phyloP scores from a whole-genome alignment of 2,797 vertebrate species.

The Cryptoblepharus egeriae region DNA sequence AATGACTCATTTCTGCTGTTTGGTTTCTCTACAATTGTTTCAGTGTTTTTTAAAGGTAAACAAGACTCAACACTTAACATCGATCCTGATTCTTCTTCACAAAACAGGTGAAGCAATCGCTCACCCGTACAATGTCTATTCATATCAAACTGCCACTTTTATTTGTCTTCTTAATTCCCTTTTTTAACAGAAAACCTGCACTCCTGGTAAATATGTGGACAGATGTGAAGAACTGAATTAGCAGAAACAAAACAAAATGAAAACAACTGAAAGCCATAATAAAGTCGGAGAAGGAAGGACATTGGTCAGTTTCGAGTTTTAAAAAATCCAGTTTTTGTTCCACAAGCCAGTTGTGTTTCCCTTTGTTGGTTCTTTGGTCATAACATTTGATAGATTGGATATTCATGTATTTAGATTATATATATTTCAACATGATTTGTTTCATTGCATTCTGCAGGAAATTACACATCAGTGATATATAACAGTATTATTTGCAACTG shows the following conservation, averaged over 20 bases:
- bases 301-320: no score
- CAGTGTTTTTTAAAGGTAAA: neutral
- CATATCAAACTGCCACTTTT: slow-evolving; percentile 37
- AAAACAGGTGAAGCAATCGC: slow-evolving; percentile 3
- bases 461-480: no score
- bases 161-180: neutral
- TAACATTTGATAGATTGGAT: no score
- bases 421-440: no score
- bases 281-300: slow-evolving; percentile 1
- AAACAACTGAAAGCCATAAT: neutral
- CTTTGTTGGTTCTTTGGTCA: no score
- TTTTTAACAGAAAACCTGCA: neutral
- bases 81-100: slow-evolving; percentile 11
- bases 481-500: no score
- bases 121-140: slow-evolving; percentile 31
- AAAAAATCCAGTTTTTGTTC: no score
- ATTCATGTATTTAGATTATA: no score
- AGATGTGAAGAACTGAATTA: neutral
- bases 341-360: no score
- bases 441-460: no score
- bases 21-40: neutral
- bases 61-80: slow-evolving; percentile 39
- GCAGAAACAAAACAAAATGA: neutral
- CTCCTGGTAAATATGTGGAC: neutral
- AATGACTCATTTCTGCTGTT: neutral